Evolutionary conservation across 2,888 invertebrate species (phyloP), one percentile per base, ranked within the genome.

Genomic region (Melanostoma scalare): DNA sequence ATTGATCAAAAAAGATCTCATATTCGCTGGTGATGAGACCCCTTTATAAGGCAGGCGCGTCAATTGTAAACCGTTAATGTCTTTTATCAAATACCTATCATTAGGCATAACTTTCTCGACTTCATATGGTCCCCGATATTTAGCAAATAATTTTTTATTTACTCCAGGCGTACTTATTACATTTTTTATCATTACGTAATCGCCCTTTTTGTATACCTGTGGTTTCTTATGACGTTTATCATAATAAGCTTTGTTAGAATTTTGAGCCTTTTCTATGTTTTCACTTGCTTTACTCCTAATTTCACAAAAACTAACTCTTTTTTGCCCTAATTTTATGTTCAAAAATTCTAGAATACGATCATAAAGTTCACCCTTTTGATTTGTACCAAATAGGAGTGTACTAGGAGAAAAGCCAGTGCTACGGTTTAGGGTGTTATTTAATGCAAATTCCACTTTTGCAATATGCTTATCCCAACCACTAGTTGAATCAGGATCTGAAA

Each of bases 361-460:
- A 55, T 67, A 48, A 38, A 86, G 35, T 6, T 80, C 33, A 8
- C 87, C 87, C 53, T 82, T 84, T 58, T 89, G 89, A 52, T 86
- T 42, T 3, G 86, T 61, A 2, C 88, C 89, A 58, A 88, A 88
- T 38, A 89, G 72, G 36, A 88, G 55, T 42, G 74, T 85, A 81
- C 87, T 87, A 0, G 88, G 88, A 0, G 87, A 86, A 63, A 88
- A 86, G 0, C 86, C 86, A 9, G 88, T 87, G 9, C 86, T 65
- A 61, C 87, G 85, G 53, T 85, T 85, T 9, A 88, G 44, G 0
- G 87, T 88, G 65, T 88, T 88, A 75, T 88, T 88, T 4, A 88
- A 63, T 0, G 84, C 82, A 84, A 85, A 88, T 74, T 88, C 87
- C 4, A 79, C 85, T 4, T 86, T 44, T 6, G 42, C 33, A n/a